These are phyloP conservation scores for Chaetodon trifascialis DNA, from an alignment of 2,113 vertebrate genomes.

Conservation along the genomic window DNA sequence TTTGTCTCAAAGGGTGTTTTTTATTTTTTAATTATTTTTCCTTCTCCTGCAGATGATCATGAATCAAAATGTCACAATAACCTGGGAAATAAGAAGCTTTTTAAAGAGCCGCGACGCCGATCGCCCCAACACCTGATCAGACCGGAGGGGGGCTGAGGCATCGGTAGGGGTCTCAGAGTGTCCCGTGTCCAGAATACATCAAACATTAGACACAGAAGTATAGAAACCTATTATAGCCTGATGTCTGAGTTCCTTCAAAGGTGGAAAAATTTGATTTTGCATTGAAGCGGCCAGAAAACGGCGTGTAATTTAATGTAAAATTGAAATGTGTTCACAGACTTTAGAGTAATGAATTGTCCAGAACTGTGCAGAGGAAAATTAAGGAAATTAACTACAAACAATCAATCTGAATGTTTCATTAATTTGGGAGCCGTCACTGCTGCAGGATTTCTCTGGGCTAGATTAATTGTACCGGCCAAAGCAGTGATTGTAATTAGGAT, in stretches of 20 bases:
- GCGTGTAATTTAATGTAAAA: neutral
- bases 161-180: neutral
- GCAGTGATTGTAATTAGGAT: constrained; percentile 2
- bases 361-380: neutral
- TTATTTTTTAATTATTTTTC: constrained; percentile 53
- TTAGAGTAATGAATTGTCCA: neutral
- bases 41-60: constrained; percentile 87
- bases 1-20: constrained; percentile 90
- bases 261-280: neutral
- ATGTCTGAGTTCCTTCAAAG: neutral
- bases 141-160: constrained; percentile 2
- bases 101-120: constrained; percentile 23
- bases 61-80: constrained; percentile 94
- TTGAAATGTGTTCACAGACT: neutral
- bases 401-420: constrained; percentile 30
- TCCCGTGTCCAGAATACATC: neutral
- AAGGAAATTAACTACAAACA: constrained; percentile 19
- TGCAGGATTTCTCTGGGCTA: neutral
- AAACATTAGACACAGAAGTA: constrained; percentile 23
- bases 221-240: no score
- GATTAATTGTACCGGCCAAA: constrained; percentile 13
- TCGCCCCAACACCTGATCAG: constrained; percentile 18
- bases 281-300: neutral
- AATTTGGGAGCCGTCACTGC: constrained; percentile 5
- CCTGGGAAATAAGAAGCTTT: constrained; percentile 50